Evolutionary conservation across 2,888 invertebrate genomes (phyloP), one percentile per base, ranked within the genome.

Genomic region (Acanthacorydalis orientalis): DNA sequence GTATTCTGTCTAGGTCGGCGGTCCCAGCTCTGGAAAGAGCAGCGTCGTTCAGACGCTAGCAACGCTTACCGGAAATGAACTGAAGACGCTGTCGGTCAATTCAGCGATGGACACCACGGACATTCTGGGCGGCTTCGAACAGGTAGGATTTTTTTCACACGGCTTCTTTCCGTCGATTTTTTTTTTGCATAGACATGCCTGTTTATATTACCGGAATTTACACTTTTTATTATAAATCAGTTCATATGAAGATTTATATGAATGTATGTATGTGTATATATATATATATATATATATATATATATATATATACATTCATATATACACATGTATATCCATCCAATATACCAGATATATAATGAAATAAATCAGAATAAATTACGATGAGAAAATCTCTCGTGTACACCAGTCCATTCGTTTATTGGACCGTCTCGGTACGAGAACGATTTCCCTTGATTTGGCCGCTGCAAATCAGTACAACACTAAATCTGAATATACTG

Each of bases 81-180:
- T 95, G 41, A 75, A 78, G 55, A 77, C 83, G 0, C 68, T 96
- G 49, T 77, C 84, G 10, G 83, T 95, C 46, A 92, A 89, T 56
- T 84, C 90, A 32, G 83, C 89, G 34, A 93, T 91, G 82, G 96
- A 96, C 60, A 90, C 93, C 0, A 87, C 86, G 1, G 95, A 96
- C 62, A 78, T 96, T 46, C 72, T 96, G 1, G 99, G 99, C 45
- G 92, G 95, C 52, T 99, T 96, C 67, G 98, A 99, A 72, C 98
- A 99, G 80, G 80, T 82, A 57, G 68, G 73, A 23, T 23, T 23
- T 23, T 23, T 23, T 23, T 4, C 6, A 6, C n/a, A n/a, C n/a
- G 62, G 48, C 47, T 53, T 51, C 49, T 32, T 53, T 49, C 32
- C 4, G 11, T 11, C 6, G 6, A 12, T 14, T 44, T 33, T 14